Evolutionary conservation across 2,797 vertebrate species (phyloP).

Genomic region (Kryptopterus vitreolus): DNA sequence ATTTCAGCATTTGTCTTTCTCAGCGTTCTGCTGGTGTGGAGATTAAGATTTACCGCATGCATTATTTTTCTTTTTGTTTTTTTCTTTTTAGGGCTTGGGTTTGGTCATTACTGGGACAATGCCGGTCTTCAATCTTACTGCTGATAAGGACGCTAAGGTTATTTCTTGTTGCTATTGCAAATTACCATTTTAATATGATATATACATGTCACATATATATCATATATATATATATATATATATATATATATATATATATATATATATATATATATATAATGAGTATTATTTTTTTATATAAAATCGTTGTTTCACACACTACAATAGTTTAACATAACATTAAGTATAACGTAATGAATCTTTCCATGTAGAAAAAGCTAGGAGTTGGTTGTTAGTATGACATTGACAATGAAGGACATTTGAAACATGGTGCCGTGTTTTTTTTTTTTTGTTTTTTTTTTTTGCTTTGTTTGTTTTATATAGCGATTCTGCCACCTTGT

Average conservation of each 20-base stretch:
- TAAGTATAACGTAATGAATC: conserved; percentile 17
- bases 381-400: conserved; percentile 34
- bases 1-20: conserved; percentile 11
- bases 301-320: conserved; percentile 1
- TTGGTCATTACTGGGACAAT: conserved; percentile 94
- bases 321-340: conserved; percentile 31
- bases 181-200: background rate
- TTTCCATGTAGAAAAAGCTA: conserved; percentile 34
- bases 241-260: no score
- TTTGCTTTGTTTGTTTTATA: background rate
- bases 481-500: conserved; percentile 53
- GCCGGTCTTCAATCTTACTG: conserved; percentile 94
- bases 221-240: no score
- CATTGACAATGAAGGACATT: conserved; percentile 46
- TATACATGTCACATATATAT: no score
- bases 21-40: background rate
- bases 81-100: conserved; percentile 82
- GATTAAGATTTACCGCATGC: conserved; percentile 9
- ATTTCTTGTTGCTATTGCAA: conserved; percentile 27
- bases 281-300: background rate
- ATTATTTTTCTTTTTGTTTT: conserved; percentile 37
- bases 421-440: conserved; percentile 2
- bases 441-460: conserved; percentile 2
- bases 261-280: no score
- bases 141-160: conserved; percentile 80